Evolutionary conservation across 2,888 invertebrate genomes (phyloP), one percentile per base, ranked within the genome.

Genomic region (Athalia rosae): DNA sequence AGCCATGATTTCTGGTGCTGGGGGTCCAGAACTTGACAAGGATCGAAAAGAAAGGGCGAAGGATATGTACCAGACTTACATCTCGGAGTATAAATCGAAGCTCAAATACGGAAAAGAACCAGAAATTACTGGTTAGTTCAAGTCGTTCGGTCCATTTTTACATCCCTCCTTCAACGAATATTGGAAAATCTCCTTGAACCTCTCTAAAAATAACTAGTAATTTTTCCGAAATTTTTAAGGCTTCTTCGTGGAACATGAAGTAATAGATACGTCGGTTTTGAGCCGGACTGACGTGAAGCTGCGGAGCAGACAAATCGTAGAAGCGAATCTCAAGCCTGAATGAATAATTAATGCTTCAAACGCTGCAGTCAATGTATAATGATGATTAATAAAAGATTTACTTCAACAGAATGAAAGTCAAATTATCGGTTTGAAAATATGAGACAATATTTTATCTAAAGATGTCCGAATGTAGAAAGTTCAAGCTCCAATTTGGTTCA

Each of bases 241-340:
- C 47, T 81, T 89, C 43, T 79, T 84, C 13, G 84, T 89, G 5
- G 89, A 89, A 90, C 92, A 92, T 71, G 92, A 92, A 84, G 89
- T 91, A 84, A 90, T 92, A 15, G 93, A 93, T 81, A 88, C 91
- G 0, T 91, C 91, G 61, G 91, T 93, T 62, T 91, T 91, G 0
- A 91, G 91, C 50, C 91, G 93, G 78, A 89, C 90, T 0, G 85
- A 92, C 0, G 85, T 93, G 4, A 93, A 93, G 82, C 83, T 91
- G 9, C 90, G 91, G 45, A 93, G 93, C 82, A 92, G 91, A 84
- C 92, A 92, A 81, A 84, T 93, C 4, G 91, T 93, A 0, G 92
- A 93, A 48, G 91, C 3, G 88, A 91, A 87, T 64, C 58, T 81
- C 4, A 86, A 82, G 79, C 67, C 61, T 4, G 83, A 87, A 48